Conservation (phyloP, 2,113 vertebrate genomes). For the Charina bottae region DNA sequence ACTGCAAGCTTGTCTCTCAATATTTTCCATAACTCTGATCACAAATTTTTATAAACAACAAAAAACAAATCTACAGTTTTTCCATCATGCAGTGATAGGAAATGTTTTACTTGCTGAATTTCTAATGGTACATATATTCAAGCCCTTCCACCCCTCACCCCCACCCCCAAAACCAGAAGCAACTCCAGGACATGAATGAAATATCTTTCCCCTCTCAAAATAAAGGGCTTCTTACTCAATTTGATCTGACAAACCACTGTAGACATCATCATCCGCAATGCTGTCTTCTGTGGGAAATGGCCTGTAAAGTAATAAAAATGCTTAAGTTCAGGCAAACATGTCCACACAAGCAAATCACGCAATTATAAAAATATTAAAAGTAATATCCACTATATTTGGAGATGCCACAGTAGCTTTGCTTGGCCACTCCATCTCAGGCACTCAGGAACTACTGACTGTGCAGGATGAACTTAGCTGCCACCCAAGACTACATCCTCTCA, state of each 20-base stretch:
- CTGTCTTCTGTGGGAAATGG: slow-evolving; percentile 84
- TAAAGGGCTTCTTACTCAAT: slow-evolving; percentile 84
- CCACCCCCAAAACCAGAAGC: neutral
- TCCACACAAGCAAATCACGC: neutral
- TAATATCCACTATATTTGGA: neutral
- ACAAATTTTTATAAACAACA: too few relatives aligned
- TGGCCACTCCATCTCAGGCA: neutral
- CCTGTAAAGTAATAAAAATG: slow-evolving; percentile 60
- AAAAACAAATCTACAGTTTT: neutral
- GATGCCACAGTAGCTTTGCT: neutral
- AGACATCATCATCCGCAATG: slow-evolving; percentile 86
- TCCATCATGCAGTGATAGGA: too few relatives aligned
- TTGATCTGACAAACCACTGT: slow-evolving; percentile 89
- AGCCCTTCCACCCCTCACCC: neutral
- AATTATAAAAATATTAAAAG: neutral
- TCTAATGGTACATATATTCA: neutral
- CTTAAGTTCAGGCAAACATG: neutral
- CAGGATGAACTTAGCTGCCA: neutral
- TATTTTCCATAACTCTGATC: too few relatives aligned
- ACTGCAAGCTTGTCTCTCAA: too few relatives aligned
- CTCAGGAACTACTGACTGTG: neutral
- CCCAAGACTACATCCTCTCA: neutral
- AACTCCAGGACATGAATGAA: neutral
- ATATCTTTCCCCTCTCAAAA: neutral
- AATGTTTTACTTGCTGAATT: neutral